Conservation (phyloP, 2,113 vertebrate genomes). For the Toxostoma redivivum region DNA sequence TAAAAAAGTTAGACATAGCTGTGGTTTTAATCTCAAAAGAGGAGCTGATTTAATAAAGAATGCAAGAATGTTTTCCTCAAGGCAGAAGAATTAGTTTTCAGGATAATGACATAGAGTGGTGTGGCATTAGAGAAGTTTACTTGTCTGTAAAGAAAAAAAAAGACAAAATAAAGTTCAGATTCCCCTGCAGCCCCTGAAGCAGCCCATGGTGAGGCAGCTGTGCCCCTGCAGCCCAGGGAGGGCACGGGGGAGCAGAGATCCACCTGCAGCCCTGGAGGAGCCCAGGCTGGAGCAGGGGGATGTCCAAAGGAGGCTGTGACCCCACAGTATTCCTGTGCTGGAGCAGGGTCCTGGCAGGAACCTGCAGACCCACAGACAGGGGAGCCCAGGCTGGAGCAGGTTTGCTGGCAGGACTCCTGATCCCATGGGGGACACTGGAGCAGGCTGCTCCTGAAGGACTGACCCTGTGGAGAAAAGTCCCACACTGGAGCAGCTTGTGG, state of each 20-base stretch:
- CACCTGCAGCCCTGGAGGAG: no score
- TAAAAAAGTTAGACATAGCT: background rate
- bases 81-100: background rate
- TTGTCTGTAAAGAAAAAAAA: background rate
- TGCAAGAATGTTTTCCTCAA: background rate
- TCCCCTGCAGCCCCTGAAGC: background rate
- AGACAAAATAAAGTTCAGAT: background rate
- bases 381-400: background rate
- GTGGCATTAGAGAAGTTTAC: background rate
- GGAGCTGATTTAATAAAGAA: background rate
- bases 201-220: background rate
- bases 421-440: background rate
- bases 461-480: background rate
- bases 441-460: background rate
- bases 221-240: background rate
- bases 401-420: background rate
- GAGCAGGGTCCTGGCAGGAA: background rate
- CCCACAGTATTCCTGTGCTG: no score
- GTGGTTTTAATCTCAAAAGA: background rate
- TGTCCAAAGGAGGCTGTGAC: background rate
- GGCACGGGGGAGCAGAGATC: background rate
- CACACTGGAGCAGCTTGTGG: background rate
- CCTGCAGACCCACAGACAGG: background rate
- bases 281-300: background rate
- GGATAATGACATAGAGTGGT: background rate